Evolutionary conservation across 1,140 invertebrate species (phyloP).

Genomic region (Aphelinus certus): DNA sequence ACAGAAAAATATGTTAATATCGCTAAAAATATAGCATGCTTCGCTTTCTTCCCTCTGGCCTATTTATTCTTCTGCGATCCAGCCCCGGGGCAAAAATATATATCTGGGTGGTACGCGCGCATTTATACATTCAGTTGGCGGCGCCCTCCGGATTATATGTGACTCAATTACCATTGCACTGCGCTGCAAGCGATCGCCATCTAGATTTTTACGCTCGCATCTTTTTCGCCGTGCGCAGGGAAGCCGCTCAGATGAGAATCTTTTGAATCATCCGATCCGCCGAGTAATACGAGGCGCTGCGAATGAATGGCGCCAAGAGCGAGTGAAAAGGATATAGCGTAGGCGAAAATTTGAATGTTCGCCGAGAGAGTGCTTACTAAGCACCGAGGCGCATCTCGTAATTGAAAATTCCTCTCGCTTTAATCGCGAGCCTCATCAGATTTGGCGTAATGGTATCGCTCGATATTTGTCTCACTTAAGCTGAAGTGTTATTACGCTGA

Average conservation of each 20-base stretch:
- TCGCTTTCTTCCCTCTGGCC: too few relatives aligned
- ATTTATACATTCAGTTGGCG: background rate
- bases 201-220: constrained; percentile 42
- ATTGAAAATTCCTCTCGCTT: background rate
- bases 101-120: too few relatives aligned
- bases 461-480: too few relatives aligned
- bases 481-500: too few relatives aligned
- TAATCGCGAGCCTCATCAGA: too few relatives aligned
- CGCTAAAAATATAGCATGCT: too few relatives aligned
- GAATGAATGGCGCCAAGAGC: background rate
- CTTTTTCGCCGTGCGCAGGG: constrained; percentile 27
- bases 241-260: constrained; percentile 21
- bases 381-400: background rate
- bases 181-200: constrained; percentile 25
- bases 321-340: background rate
- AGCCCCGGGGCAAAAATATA: too few relatives aligned
- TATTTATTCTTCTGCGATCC: too few relatives aligned
- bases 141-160: constrained; percentile 49
- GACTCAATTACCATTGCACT: constrained; percentile 50
- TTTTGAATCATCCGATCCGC: constrained; percentile 12
- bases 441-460: too few relatives aligned
- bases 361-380: background rate
- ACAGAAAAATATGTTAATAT: too few relatives aligned
- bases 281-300: background rate
- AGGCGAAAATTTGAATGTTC: constrained; percentile 11